These are phyloP conservation scores for Porites rus DNA, from an alignment of 92 coral and sea anemone genomes.

Conservation along the genomic window DNA sequence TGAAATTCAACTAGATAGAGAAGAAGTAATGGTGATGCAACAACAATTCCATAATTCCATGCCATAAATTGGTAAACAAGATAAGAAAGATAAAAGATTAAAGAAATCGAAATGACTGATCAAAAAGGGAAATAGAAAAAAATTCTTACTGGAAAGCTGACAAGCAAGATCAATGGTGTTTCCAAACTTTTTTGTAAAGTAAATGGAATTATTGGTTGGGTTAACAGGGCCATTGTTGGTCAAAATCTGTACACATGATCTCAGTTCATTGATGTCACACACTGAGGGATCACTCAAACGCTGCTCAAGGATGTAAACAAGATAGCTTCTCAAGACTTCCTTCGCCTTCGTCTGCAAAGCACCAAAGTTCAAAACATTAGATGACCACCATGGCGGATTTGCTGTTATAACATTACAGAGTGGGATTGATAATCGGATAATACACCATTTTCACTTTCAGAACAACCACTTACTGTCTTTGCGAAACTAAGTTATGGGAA, in stretches of 20 bases:
- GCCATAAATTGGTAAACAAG: no score
- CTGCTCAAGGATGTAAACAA: conserved; percentile 81
- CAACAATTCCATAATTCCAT: no score
- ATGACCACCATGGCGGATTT: no score
- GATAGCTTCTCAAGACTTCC: conserved; percentile 72
- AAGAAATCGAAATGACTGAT: no score
- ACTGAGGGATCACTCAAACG: conserved; percentile 63
- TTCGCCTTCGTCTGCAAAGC: conserved; percentile 65
- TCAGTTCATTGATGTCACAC: conserved; percentile 87
- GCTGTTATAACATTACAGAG: no score
- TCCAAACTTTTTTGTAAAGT: conserved; percentile 86
- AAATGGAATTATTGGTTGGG: conserved; percentile 73
- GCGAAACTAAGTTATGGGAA: no score
- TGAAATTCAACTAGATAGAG: no score
- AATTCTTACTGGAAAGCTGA: conserved; percentile 76
- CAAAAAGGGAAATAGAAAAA: not conserved
- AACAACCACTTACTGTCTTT: no score
- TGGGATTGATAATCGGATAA: no score
- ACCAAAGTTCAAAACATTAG: not conserved
- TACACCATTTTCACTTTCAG: no score
- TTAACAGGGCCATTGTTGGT: conserved; percentile 83
- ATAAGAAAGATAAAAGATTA: no score
- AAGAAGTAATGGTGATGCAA: no score
- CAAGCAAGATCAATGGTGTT: conserved; percentile 69
- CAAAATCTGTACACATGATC: conserved; percentile 72